phyloP scores from a whole-genome alignment of 1,140 invertebrate species.

The Macrocentrus cingulum region DNA sequence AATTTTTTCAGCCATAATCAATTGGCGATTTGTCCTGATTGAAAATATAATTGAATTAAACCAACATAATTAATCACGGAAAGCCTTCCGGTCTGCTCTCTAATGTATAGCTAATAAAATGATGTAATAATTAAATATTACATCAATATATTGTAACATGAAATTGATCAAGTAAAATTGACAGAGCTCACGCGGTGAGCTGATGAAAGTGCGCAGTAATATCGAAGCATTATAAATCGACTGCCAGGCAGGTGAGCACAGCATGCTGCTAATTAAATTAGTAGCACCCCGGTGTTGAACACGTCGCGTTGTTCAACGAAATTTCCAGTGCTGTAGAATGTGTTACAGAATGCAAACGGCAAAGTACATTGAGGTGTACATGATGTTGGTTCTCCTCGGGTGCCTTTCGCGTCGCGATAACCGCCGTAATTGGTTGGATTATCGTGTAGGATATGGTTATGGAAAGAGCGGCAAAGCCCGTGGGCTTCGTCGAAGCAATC shows the following conservation, averaged over 20 bases:
- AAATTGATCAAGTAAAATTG: constrained; percentile 13
- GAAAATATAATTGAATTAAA: neutral
- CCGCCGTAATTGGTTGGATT: constrained; percentile 46
- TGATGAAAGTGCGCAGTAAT: constrained; percentile 19
- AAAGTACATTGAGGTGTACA: neutral
- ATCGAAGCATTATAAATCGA: constrained; percentile 21
- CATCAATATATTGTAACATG: neutral
- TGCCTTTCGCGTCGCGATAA: neutral
- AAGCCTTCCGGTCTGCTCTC: too few species aligned
- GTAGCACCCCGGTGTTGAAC: constrained; percentile 8
- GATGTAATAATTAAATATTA: too few species aligned
- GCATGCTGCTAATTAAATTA: constrained; percentile 25
- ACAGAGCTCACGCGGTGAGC: constrained; percentile 1
- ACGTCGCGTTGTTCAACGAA: constrained; percentile 15
- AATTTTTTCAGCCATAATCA: too few species aligned
- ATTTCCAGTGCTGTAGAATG: constrained; percentile 6
- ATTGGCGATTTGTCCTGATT: too few species aligned
- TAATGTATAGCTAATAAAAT: too few species aligned
- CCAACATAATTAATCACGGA: too few species aligned
- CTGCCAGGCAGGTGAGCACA: neutral
- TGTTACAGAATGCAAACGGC: neutral
- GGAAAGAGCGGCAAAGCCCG: constrained; percentile 38
- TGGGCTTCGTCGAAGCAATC: constrained; percentile 40
- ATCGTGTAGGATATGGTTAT: constrained; percentile 46
- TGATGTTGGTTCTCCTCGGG: neutral